These are phyloP conservation scores for Halichondria panicea DNA, from an alignment of 37 sponge, comb jelly and placozoan species.

Conservation along the genomic window DNA sequence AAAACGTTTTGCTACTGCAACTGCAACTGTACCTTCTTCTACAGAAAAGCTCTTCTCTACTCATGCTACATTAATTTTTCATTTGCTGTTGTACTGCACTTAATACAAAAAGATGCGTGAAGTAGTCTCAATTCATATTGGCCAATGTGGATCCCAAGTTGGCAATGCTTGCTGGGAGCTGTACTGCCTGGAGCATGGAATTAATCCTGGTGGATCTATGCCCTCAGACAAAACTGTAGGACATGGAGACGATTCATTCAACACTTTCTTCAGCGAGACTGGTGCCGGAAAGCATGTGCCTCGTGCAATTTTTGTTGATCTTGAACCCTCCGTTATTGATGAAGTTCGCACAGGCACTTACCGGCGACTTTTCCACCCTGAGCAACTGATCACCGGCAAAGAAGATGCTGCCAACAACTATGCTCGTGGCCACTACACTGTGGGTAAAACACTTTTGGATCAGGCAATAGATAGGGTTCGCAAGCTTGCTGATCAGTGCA, in stretches of 20 bases:
- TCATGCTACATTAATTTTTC: too few relatives aligned
- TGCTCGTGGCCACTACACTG: slow-evolving; percentile 97
- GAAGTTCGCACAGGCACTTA: slow-evolving; percentile 89
- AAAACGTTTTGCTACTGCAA: too few relatives aligned
- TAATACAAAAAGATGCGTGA: slow-evolving; percentile 83
- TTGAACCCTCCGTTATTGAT: slow-evolving; percentile 87
- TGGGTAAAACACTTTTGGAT: slow-evolving; percentile 88
- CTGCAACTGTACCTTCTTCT: too few relatives aligned
- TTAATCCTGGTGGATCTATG: slow-evolving; percentile 70
- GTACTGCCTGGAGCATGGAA: slow-evolving; percentile 90
- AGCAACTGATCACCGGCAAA: slow-evolving; percentile 94
- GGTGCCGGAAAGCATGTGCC: slow-evolving; percentile 93
- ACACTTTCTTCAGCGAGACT: slow-evolving; percentile 95
- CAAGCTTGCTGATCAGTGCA: slow-evolving; percentile 93
- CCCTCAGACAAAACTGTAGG: slow-evolving; percentile 59
- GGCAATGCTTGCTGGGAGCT: slow-evolving; percentile 88
- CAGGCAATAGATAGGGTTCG: slow-evolving; percentile 82
- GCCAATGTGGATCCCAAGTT: slow-evolving; percentile 88
- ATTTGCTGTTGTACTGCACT: too few relatives aligned
- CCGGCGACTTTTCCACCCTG: slow-evolving; percentile 93
- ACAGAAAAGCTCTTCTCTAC: too few relatives aligned
- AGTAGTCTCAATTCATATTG: slow-evolving; percentile 86
- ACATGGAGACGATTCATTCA: slow-evolving; percentile 89
- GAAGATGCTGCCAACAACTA: slow-evolving; percentile 99
- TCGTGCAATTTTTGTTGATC: slow-evolving; percentile 85